These are phyloP conservation scores for Drosophila subsilvestris DNA, from an alignment of 2,888 invertebrate genomes.

Conservation along the genomic window DNA sequence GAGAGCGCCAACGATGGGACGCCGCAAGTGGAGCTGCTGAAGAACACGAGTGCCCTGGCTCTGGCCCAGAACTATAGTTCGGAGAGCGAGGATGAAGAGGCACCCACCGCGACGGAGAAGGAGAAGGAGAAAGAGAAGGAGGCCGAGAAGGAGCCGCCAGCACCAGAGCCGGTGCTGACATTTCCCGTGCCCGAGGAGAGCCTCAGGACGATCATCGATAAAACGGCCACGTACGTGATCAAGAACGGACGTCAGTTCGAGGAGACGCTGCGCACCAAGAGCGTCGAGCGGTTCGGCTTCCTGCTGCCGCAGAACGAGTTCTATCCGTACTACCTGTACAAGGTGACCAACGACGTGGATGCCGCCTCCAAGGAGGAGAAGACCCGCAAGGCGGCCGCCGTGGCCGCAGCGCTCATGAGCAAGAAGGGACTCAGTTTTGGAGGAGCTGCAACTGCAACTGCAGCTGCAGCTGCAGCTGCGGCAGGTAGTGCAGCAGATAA, in stretches of 20 bases:
- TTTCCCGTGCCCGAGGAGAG: constrained; percentile 91
- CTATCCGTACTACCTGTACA: constrained; percentile 91
- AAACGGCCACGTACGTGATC: constrained; percentile 98
- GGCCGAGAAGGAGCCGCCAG: neutral
- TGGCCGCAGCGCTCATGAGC: constrained; percentile 78
- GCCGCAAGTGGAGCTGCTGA: constrained; percentile 80
- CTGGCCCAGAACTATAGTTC: constrained; percentile 87
- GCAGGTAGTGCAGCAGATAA: constrained; percentile 25
- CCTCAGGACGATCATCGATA: constrained; percentile 94
- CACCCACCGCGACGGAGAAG: constrained; percentile 68
- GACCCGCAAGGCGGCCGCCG: constrained; percentile 80
- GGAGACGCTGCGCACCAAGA: constrained; percentile 91
- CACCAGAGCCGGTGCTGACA: constrained; percentile 62
- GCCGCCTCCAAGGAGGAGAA: constrained; percentile 82
- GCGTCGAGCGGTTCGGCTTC: constrained; percentile 95
- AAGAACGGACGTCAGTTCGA: constrained; percentile 98
- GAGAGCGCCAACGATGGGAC: constrained; percentile 50
- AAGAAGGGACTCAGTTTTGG: constrained; percentile 67
- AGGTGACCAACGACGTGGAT: constrained; percentile 84
- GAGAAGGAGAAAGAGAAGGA: constrained; percentile 71
- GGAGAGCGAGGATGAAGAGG: constrained; percentile 83
- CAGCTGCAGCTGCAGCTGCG: constrained; percentile 46
- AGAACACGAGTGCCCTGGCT: constrained; percentile 84
- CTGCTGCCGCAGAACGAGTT: constrained; percentile 90
- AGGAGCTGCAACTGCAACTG: constrained; percentile 34